Evolutionary conservation across 2,113 vertebrate genomes (phyloP).

Genomic region (Spheniscus mendiculus): DNA sequence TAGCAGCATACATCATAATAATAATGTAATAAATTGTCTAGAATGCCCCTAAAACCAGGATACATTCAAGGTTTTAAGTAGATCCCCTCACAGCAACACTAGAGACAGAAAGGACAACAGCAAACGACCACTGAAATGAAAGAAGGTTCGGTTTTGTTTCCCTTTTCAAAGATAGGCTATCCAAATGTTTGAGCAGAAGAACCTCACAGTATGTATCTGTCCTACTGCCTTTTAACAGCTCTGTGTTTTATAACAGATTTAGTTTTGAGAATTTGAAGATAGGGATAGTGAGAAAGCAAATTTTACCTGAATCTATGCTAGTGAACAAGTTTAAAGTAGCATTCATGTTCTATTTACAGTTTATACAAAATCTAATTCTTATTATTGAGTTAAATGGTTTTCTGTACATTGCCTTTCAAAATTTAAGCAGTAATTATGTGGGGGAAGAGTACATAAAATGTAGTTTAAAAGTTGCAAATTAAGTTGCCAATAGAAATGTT

Average conservation of each 20-base stretch:
- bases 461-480: background rate
- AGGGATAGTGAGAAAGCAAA: background rate
- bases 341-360: background rate
- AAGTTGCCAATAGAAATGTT: background rate
- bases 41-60: background rate
- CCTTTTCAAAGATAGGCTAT: conserved; percentile 33
- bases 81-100: background rate
- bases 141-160: conserved; percentile 41
- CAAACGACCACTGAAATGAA: conserved; percentile 47
- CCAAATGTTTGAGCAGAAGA: conserved; percentile 59
- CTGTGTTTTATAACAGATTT: conserved; percentile 36
- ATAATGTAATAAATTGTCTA: background rate
- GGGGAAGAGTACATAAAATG: background rate
- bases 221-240: conserved; percentile 27
- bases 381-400: background rate
- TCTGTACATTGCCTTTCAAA: background rate
- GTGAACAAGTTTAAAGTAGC: background rate
- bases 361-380: background rate
- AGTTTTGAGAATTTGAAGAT: conserved; percentile 1
- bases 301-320: background rate
- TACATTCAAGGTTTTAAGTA: background rate
- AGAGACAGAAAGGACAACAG: background rate
- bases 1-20: background rate
- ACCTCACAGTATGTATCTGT: background rate
- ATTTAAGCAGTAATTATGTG: background rate